Percentiles rank a stretch among this genome's conserved stretches.
Conservation (phyloP, 1,140 invertebrate genomes). For the Rhynchophorus ferrugineus region DNA sequence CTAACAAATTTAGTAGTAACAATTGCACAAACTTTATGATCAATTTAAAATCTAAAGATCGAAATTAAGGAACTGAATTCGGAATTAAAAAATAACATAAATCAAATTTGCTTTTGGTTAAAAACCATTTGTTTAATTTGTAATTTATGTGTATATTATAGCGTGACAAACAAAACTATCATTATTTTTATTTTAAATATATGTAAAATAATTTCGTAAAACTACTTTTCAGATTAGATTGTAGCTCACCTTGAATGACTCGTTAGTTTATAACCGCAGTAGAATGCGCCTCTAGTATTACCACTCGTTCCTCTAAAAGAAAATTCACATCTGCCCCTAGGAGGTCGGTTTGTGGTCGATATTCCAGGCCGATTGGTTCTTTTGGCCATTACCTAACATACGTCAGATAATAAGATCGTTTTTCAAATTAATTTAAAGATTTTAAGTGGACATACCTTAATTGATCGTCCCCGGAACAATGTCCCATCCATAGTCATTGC, state of each 20-base stretch:
- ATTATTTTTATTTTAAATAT: no score
- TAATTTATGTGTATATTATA: no score
- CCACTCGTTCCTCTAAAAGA: constrained; percentile 58
- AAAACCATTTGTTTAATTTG: no score
- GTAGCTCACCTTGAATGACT: constrained; percentile 57
- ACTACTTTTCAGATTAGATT: constrained; percentile 11
- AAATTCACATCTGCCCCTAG: constrained; percentile 60
- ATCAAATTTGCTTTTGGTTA: no score
- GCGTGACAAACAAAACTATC: no score
- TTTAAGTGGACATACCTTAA: constrained; percentile 62
- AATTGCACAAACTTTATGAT: no score
- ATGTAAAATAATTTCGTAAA: no score
- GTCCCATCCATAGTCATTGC: constrained; percentile 98
- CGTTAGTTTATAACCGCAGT: constrained; percentile 58
- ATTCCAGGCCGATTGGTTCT: constrained; percentile 96
- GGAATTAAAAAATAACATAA: no score
- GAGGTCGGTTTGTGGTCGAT: constrained; percentile 86
- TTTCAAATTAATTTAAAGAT: constrained; percentile 3
- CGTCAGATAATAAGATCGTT: no score
- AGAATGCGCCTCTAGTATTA: constrained; percentile 53
- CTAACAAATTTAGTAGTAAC: no score
- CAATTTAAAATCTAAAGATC: no score
- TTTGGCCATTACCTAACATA: constrained; percentile 88
- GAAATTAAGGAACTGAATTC: no score
- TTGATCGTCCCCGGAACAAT: constrained; percentile 94